Base-by-base conservation (phyloP, 2,888 invertebrate genomes). In the Mesochorus sp. region DNA sequence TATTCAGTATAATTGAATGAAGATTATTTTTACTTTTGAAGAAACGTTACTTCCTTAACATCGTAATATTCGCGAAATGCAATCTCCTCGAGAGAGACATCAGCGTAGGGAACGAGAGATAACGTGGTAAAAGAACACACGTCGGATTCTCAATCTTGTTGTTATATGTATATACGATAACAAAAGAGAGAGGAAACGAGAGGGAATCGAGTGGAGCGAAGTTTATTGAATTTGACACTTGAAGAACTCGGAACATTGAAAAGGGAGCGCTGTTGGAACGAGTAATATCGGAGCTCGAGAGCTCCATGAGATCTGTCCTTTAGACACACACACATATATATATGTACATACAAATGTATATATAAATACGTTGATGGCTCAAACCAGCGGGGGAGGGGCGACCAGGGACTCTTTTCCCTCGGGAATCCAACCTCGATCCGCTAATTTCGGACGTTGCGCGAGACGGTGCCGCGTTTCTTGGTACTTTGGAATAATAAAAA, bases 191-290 rank as follows among this genome's bases (percentile, higher is more conserved):
- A 64, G 39, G 37, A 24, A 51, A 17, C 26, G 57, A 31, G 47
- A 26, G 19, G 19, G 70, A 70, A 67, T 62, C 59, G 76, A 72
- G 73, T 76, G 66, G 61, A 55, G 62, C 44, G 62, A 34, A 75
- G 82, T 83, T 90, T 90, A 91, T 91, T 88, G 87, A 89, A 91
- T 91, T 91, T 91, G 90, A 90, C 91, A 91, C 90, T 90, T 83
- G 84, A 89, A 89, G 88, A 89, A 90, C 85, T 89, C 89, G 88
- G 89, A 87, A 89, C 90, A 90, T 90, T 90, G 90, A 90, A 90
- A 89, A 89, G 88, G 87, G 88, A 81, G 62, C 77, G 57, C 26
- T 51, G 42, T 59, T 49, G 62, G 31, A 28, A 77, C 51, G 67
- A 64, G 70, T 39, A 71, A 78, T 78, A 70, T 70, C 77, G 67